Percentiles rank a stretch among this genome's conserved stretches.
These are phyloP conservation scores for Nannospalax galili DNA, from an alignment of 2,113 vertebrate species.

Conservation along the genomic window DNA sequence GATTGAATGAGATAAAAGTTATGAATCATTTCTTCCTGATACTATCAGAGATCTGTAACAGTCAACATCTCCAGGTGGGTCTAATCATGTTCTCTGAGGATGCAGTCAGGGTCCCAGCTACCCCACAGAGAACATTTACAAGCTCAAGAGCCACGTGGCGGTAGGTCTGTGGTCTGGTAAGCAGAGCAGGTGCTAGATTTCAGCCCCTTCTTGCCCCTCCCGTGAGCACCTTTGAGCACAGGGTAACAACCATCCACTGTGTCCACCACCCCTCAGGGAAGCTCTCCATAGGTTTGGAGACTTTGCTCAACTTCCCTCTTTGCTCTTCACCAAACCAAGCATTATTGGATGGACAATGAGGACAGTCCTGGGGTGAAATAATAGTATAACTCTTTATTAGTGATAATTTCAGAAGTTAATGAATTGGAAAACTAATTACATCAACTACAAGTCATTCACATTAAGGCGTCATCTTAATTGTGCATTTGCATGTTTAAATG, in stretches of 20 bases:
- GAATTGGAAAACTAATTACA: conserved; percentile 43
- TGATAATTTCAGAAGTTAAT: neutral
- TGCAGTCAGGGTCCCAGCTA: neutral
- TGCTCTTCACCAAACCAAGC: neutral
- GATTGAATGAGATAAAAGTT: neutral
- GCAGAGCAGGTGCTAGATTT: neutral
- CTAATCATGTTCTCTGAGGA: conserved; percentile 18
- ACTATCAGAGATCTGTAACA: neutral
- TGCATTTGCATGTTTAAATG: conserved; percentile 45
- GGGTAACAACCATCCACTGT: neutral
- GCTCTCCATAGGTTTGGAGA: neutral
- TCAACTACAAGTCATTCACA: conserved; percentile 35
- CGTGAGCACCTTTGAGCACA: neutral
- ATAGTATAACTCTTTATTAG: neutral
- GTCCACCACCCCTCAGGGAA: neutral
- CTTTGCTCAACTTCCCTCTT: neutral
- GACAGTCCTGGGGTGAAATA: neutral
- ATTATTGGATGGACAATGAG: neutral
- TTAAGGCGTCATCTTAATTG: neutral
- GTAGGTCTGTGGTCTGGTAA: neutral
- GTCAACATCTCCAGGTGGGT: neutral
- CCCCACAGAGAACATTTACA: neutral
- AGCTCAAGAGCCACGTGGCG: neutral
- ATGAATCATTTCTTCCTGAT: neutral
- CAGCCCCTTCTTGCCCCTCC: neutral